phyloP scores from a whole-genome alignment of 2,888 invertebrate species.

The Dromius quadrimaculatus region DNA sequence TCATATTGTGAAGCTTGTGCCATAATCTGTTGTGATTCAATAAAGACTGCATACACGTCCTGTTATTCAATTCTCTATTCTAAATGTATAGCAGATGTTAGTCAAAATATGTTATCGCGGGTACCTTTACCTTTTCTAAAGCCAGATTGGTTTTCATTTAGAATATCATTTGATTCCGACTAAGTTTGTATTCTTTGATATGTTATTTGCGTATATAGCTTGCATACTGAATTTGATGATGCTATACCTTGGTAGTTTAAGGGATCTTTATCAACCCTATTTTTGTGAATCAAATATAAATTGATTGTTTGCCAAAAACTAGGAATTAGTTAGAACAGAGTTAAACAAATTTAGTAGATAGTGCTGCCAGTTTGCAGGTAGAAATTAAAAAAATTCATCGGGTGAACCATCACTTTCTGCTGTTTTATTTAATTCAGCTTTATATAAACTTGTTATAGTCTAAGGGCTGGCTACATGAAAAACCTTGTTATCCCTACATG shows the following conservation, averaged over 20 bases:
- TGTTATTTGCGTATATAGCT: not conserved
- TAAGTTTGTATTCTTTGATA: not conserved
- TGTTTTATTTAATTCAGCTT: too few relatives aligned
- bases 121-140: constrained; percentile 6
- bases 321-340: not conserved
- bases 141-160: not conserved
- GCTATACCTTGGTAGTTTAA: constrained; percentile 3
- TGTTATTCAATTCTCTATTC: too few relatives aligned
- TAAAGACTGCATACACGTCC: too few relatives aligned
- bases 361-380: not conserved
- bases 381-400: not conserved
- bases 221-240: not conserved
- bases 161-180: not conserved
- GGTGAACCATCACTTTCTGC: not conserved
- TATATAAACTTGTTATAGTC: too few relatives aligned
- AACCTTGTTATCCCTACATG: too few relatives aligned
- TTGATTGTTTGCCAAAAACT: not conserved
- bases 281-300: not conserved
- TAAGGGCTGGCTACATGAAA: too few relatives aligned
- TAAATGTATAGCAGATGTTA: too few relatives aligned
- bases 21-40: too few relatives aligned
- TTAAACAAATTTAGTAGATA: constrained; percentile 15
- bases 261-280: not conserved
- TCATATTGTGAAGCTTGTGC: too few relatives aligned
- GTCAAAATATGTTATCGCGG: not conserved